phyloP scores from a whole-genome alignment of 35 echinoderm and acorn worm genomes.

The Acanthaster planci region DNA sequence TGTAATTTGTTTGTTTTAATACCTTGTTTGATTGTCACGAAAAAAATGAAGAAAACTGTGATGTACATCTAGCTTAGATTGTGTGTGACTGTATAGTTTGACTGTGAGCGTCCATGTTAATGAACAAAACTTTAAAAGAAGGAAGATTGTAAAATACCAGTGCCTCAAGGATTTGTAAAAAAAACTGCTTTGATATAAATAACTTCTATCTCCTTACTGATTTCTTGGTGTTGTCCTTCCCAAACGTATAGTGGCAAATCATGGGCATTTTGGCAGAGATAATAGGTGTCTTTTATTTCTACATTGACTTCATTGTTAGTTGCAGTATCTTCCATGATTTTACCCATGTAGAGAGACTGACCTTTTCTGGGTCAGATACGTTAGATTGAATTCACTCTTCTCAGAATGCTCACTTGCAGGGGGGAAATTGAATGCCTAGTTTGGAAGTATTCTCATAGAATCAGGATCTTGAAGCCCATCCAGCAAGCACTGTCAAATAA shows the following conservation, averaged over 20 bases:
- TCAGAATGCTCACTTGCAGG: too few species aligned
- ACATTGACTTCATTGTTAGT: not conserved
- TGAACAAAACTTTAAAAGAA: slow-evolving; percentile 7
- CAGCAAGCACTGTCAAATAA: too few species aligned
- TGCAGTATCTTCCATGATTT: not conserved
- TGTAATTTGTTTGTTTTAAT: not conserved
- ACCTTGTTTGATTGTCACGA: not conserved
- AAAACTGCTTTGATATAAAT: slow-evolving; percentile 6
- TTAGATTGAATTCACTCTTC: too few species aligned
- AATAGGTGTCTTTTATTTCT: not conserved
- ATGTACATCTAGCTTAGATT: slow-evolving; percentile 16
- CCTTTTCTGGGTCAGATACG: too few species aligned
- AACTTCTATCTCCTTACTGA: not conserved
- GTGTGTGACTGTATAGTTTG: slow-evolving; percentile 18
- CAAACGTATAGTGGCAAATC: not conserved
- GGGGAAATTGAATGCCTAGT: too few species aligned
- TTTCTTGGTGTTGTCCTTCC: not conserved
- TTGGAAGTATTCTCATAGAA: too few species aligned
- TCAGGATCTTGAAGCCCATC: too few species aligned
- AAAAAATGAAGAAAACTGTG: not conserved
- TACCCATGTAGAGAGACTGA: too few species aligned
- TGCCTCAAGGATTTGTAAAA: slow-evolving; percentile 28
- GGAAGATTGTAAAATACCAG: not conserved
- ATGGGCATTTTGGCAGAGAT: not conserved
- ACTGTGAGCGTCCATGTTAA: not conserved